Conservation (phyloP, 2,888 invertebrate genomes). For the Quadriops clusia region DNA sequence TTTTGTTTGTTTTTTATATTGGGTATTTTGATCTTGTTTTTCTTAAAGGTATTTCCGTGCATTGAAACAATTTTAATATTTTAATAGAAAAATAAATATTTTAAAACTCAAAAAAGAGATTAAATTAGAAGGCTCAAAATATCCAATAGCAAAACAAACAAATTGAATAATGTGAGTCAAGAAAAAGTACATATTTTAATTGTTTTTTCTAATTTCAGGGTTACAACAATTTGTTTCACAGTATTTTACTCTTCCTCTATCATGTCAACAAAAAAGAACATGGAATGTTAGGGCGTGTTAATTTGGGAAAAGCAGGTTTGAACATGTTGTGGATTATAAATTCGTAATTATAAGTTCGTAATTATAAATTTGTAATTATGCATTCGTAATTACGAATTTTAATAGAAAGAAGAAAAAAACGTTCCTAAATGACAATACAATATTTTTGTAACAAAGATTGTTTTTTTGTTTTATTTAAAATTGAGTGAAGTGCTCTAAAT, state of each 20-base stretch:
- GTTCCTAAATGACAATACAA: too few relatives aligned
- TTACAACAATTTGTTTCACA: constrained; percentile 80
- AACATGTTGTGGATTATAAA: constrained; percentile 76
- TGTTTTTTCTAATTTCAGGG: constrained; percentile 43
- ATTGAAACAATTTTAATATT: not conserved
- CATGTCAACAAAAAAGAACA: constrained; percentile 60
- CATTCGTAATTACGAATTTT: too few relatives aligned
- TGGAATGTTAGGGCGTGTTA: constrained; percentile 65
- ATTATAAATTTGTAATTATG: constrained; percentile 34
- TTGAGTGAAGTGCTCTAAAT: too few relatives aligned
- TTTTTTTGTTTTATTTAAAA: too few relatives aligned
- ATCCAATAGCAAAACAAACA: too few relatives aligned
- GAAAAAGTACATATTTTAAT: too few relatives aligned
- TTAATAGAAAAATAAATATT: not conserved
- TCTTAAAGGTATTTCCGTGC: too few relatives aligned
- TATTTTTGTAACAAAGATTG: not conserved
- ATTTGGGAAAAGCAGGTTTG: constrained; percentile 67
- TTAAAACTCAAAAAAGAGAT: constrained; percentile 5
- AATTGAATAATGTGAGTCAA: too few relatives aligned
- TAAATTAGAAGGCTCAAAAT: too few relatives aligned
- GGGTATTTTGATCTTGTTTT: not conserved
- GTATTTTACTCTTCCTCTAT: constrained; percentile 69
- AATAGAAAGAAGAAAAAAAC: too few relatives aligned
- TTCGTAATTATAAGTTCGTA: constrained; percentile 30
- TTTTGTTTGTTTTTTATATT: constrained; percentile 1